phyloP scores from a whole-genome alignment of 2,113 vertebrate genomes.

The Camelus dromedarius region DNA sequence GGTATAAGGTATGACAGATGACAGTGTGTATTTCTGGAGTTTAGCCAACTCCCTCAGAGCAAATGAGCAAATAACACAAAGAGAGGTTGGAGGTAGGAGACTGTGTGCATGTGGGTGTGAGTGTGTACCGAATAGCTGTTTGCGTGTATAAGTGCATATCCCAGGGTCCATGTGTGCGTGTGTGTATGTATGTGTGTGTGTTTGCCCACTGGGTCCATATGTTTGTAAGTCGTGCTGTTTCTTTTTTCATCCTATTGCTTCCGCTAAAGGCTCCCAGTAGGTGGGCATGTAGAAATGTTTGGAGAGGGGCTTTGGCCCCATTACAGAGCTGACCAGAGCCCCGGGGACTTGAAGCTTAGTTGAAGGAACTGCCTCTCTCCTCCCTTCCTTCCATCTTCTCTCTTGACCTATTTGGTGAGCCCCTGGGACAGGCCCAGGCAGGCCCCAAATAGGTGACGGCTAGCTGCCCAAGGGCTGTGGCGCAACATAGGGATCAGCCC shows the following conservation, averaged over 20 bases:
- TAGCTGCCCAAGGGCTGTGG: neutral
- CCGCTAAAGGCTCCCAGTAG: neutral
- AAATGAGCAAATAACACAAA: neutral
- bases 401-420: neutral
- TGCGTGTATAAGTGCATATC: neutral
- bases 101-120: accelerated
- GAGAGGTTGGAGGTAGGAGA: neutral
- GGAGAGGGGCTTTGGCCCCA: neutral
- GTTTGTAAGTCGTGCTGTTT: neutral
- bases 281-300: neutral
- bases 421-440: neutral
- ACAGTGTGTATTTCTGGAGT: neutral
- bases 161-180: neutral
- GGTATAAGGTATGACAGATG: neutral
- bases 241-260: neutral
- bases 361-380: neutral
- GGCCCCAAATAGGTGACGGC: neutral
- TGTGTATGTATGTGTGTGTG: neutral
- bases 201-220: neutral
- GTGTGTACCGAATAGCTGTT: neutral
- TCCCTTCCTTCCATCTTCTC: neutral
- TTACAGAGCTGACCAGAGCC: neutral
- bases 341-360: neutral
- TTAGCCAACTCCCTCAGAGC: neutral
- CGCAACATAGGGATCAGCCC: neutral